Evolutionary conservation across 2,797 vertebrate species (phyloP).

Genomic region (Acanthurus leucopareius): DNA sequence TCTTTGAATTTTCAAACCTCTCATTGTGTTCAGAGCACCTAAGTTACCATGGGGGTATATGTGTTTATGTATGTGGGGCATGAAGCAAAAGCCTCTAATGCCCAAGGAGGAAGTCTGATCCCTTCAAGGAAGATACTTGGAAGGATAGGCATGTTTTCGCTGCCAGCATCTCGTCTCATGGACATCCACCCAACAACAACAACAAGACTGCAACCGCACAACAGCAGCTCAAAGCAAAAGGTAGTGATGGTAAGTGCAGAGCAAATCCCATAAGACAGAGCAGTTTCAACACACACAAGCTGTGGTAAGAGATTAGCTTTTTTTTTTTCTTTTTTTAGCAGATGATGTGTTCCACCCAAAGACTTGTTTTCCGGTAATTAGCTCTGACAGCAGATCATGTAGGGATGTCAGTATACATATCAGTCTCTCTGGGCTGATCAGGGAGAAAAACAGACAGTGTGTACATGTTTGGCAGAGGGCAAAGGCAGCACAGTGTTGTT

Average conservation of each 20-base stretch:
- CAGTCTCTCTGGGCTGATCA: conserved; percentile 33
- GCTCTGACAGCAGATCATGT: conserved; percentile 28
- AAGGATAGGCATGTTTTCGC: conserved; percentile 27
- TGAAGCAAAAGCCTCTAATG: conserved; percentile 30
- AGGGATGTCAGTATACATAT: conserved; percentile 24
- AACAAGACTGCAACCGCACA: conserved; percentile 5
- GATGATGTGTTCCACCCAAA: neutral
- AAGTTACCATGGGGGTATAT: neutral
- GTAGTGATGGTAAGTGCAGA: neutral
- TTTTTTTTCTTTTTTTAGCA: neutral
- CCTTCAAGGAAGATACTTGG: conserved; percentile 30
- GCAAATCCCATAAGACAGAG: conserved; percentile 7
- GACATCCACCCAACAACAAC: conserved; percentile 38
- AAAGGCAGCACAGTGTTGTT: conserved; percentile 28
- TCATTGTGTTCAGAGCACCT: conserved; percentile 25
- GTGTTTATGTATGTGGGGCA: neutral
- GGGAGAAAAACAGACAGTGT: conserved; percentile 8
- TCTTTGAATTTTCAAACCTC: conserved; percentile 37
- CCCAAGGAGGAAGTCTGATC: conserved; percentile 37
- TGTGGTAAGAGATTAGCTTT: neutral
- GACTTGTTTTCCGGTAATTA: conserved; percentile 13
- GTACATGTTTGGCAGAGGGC: conserved; percentile 7
- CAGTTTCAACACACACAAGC: neutral
- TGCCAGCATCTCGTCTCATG: neutral
- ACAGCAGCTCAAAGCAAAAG: conserved; percentile 22